phyloP scores from a whole-genome alignment of 30 jellyfish, hydroid and myxozoan genomes.

The Aurelia aurita region DNA sequence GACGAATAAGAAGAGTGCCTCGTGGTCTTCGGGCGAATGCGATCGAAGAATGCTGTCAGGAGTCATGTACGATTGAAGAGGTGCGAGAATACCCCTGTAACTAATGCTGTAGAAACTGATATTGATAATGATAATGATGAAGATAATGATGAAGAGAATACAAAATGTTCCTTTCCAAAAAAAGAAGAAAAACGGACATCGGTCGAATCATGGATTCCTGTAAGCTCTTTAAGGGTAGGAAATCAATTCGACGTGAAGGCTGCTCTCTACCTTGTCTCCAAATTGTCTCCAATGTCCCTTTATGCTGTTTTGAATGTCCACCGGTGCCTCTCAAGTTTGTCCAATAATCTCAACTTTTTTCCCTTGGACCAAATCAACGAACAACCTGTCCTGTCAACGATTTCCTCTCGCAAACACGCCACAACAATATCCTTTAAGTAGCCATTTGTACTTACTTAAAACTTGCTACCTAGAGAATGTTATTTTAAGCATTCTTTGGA shows the following conservation, averaged over 20 bases:
- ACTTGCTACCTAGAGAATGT: no score
- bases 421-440: no score
- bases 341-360: no score
- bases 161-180: not conserved
- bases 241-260: not conserved
- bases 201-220: not conserved
- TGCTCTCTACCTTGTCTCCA: not conserved
- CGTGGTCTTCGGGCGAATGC: slow-evolving; percentile 49
- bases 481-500: no score
- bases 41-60: slow-evolving; percentile 54
- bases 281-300: not conserved
- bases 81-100: slow-evolving; percentile 62
- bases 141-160: no score
- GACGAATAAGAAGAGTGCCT: slow-evolving; percentile 29
- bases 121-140: no score
- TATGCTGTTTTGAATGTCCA: not conserved
- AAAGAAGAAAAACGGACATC: not conserved
- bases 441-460: no score
- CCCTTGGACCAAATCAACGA: no score
- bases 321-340: no score
- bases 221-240: not conserved
- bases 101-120: no score
- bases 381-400: no score
- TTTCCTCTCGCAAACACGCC: no score
- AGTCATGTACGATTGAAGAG: slow-evolving; percentile 61